Evolutionary conservation across 2,888 invertebrate species (phyloP).

Genomic region (Dascillus cervinus): DNA sequence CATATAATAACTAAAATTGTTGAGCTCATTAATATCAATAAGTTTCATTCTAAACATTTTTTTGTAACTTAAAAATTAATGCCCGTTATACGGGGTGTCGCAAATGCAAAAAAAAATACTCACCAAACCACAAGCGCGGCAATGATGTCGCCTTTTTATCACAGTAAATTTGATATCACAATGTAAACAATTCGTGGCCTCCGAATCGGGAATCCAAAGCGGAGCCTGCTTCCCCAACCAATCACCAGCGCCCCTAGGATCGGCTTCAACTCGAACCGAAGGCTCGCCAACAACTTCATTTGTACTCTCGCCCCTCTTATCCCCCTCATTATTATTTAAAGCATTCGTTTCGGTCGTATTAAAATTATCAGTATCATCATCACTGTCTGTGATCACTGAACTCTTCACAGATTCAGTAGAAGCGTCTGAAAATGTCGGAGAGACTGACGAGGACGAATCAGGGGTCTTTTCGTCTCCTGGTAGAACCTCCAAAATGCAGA

Average conservation of each 20-base stretch:
- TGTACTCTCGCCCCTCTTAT: slow-evolving; percentile 1
- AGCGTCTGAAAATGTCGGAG: slow-evolving; percentile 31
- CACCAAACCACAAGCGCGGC: slow-evolving; percentile 77
- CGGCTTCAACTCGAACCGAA: no score
- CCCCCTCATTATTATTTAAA: slow-evolving; percentile 11
- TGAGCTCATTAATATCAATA: no score
- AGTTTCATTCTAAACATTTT: no score
- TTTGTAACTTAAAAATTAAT: no score
- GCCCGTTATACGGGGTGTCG: no score
- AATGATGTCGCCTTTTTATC: slow-evolving; percentile 78
- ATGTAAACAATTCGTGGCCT: slow-evolving; percentile 73
- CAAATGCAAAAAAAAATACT: slow-evolving; percentile 19
- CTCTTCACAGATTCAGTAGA: slow-evolving; percentile 25
- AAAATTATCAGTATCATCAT: slow-evolving; percentile 5
- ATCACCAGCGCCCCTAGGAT: slow-evolving; percentile 15
- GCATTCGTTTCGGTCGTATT: no score
- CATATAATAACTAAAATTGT: no score
- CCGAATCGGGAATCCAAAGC: slow-evolving; percentile 80
- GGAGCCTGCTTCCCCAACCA: slow-evolving; percentile 68
- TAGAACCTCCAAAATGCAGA: slow-evolving; percentile 33
- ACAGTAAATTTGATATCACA: slow-evolving; percentile 75
- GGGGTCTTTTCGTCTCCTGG: slow-evolving; percentile 12
- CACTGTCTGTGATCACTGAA: slow-evolving; percentile 11
- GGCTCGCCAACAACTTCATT: not conserved
- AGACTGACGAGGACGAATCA: slow-evolving; percentile 30